Base-by-base conservation (phyloP, 2,888 invertebrate genomes). In the Cordylochernes scorpioides region DNA sequence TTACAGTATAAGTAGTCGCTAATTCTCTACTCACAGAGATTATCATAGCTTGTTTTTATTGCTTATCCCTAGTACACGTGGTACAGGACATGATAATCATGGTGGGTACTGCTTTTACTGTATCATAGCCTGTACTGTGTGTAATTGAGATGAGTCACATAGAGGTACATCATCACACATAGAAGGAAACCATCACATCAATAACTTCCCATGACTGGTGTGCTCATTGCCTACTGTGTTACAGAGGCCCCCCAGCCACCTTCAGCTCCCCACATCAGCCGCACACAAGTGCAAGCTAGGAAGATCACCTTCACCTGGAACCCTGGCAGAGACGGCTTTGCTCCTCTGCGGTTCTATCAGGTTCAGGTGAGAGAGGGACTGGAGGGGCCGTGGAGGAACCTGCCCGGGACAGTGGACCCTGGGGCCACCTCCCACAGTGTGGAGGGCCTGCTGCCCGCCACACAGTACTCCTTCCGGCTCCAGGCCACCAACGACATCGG, bases 291-390 rank as follows among this genome's bases (percentile, higher is more conserved):
- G 28, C 78, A 80, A 48, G 72, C 82, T 18, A 70, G 77, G 41
- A 77, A 80, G 47, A 80, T 88, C 41, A 84, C 84, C n/a, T 84
- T 91, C 51, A 78, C 69, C 35, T 91, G 88, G 88, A 78, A 77
- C n/a, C 82, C 86, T 0, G 84, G 84, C 1, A 63, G 77, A 33
- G 84, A 88, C 54, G 86, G 88, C 12, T 88, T 77, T 50, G 82
- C 86, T 4, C 88, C 88, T 0, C 58, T 88, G 5, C 67, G 75
- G 42, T 86, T 84, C 52, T 88, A 84, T 50, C 80, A 77, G 0
- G 73, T 88, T 4, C 82, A 88, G 54, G 71, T 74, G 49, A 70
- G 72, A 35, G 80, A 82, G 52, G 74, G 71, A 34, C n/a, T n/a
- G n/a, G 43, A 39, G 12, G 71, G 72, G 0, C 70, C 70, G 0